Base-by-base conservation (phyloP, 2,113 vertebrate genomes). In the Potamarius usumacintae region DNA sequence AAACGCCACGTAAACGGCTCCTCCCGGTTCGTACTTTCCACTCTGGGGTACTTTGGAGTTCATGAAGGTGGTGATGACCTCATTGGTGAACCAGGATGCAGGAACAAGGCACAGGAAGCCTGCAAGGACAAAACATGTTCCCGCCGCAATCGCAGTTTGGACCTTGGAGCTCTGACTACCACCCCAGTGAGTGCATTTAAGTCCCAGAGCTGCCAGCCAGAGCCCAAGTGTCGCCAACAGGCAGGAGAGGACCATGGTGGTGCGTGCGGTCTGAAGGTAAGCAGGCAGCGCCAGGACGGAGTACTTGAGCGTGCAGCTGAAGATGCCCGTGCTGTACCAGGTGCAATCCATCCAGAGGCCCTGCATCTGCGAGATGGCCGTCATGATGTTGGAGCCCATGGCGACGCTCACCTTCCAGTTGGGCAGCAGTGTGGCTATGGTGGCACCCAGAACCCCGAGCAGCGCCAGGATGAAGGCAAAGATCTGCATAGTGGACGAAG, bases 261-360 rank as follows among this genome's bases (percentile, higher is more conserved):
- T 97, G 84, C 97, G 93, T 3, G 95, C 95, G 0, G 95, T 92
- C 94, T 97, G 97, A 91, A 98, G 96, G 3, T 96, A 95, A 62
- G 93, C 0, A 0, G 97, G 97, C 86, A 97, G 96, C 0, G 96
- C 93, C 84, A 98, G 95, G 6, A 96, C 55, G 0, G 97, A 97
- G 92, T 94, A 92, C 93, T 97, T 97, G 84, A 97, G 88, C 10
- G 95, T 96, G 81, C 98, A 99, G 96, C 97, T 99, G 92, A 99
- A 98, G 94, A 98, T 94, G 50, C 98, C 98, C 0, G 97, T 97
- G 93, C 96, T 97, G 94, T 97, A 96, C 96, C 97, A 99, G 0
- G 97, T 97, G 93, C 98, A 99, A 95, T 99, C 97, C 97, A 97
- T 97, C 98, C 98, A 99, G 62, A 99, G 96, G 55, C 98, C 98